phyloP scores from a whole-genome alignment of 1,140 invertebrate genomes.

The Chironomus striatipennis region DNA sequence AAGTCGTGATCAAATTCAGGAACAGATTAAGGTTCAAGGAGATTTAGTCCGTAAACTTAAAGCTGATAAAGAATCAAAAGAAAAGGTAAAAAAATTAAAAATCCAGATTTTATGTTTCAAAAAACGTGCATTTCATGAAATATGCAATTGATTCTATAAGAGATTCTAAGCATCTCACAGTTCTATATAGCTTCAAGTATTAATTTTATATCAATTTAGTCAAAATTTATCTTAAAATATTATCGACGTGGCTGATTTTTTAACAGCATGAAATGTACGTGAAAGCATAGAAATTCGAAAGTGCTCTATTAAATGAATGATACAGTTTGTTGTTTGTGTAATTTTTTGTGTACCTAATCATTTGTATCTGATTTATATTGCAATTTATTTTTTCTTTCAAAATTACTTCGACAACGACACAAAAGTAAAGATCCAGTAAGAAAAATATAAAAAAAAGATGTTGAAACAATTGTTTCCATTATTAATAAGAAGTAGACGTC shows the following conservation, averaged over 20 bases:
- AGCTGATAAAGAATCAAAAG: constrained; percentile 62
- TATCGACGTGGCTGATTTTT: background rate
- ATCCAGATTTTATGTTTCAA: constrained; percentile 29
- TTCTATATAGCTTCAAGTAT: background rate
- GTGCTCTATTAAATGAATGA: background rate
- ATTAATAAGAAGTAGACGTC: background rate
- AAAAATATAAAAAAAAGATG: background rate
- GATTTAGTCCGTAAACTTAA: constrained; percentile 75
- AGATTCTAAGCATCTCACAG: background rate
- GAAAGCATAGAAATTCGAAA: background rate
- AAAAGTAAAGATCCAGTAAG: background rate
- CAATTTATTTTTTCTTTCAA: constrained; percentile 21
- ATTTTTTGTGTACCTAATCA: too few species aligned
- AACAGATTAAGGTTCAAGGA: constrained; percentile 69
- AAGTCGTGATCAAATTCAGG: constrained; percentile 46
- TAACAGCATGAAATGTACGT: background rate
- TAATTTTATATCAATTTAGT: too few species aligned
- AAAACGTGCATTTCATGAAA: background rate
- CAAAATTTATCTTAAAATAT: background rate
- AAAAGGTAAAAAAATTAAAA: constrained; percentile 50
- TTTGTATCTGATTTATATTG: constrained; percentile 1
- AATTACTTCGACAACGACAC: background rate
- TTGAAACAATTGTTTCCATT: background rate
- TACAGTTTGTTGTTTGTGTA: too few species aligned
- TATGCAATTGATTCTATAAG: constrained; percentile 31